Conservation (phyloP, 2,888 invertebrate genomes). For the Hoplodrina blanda region DNA sequence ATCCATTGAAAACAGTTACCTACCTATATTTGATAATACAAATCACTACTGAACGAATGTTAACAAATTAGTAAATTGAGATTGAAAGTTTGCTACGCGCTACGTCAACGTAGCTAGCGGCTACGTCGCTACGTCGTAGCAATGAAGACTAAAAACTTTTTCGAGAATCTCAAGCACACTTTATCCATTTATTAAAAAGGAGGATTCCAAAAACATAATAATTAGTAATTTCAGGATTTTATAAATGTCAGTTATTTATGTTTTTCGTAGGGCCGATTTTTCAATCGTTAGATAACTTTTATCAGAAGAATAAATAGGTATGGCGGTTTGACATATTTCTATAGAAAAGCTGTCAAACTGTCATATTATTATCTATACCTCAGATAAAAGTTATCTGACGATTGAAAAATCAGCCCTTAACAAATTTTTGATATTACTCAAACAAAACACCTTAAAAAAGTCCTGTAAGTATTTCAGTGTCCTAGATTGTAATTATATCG, state of each 20-base stretch:
- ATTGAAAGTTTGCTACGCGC: background rate
- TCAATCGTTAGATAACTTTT: too few species aligned
- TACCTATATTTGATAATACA: too few species aligned
- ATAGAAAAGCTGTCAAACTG: too few species aligned
- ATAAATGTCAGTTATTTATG: background rate
- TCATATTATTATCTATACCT: too few species aligned
- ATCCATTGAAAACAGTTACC: too few species aligned
- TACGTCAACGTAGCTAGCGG: background rate
- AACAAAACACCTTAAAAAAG: background rate
- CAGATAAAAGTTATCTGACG: too few species aligned
- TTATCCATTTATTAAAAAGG: background rate
- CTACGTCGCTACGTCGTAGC: conserved; percentile 37
- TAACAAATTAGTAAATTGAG: too few species aligned
- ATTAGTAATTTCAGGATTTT: background rate
- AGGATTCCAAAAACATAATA: background rate
- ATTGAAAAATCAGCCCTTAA: too few species aligned
- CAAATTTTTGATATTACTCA: background rate
- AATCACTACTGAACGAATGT: too few species aligned
- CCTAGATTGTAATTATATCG: conserved; percentile 54
- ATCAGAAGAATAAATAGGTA: too few species aligned
- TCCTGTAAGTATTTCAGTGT: conserved; percentile 17
- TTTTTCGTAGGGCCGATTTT: background rate
- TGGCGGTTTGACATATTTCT: too few species aligned
- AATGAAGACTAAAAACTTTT: background rate
- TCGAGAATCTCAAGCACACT: background rate